Conservation (phyloP, 30 jellyfish, hydroid and myxozoan genomes). For the Chironex yamaguchii region DNA sequence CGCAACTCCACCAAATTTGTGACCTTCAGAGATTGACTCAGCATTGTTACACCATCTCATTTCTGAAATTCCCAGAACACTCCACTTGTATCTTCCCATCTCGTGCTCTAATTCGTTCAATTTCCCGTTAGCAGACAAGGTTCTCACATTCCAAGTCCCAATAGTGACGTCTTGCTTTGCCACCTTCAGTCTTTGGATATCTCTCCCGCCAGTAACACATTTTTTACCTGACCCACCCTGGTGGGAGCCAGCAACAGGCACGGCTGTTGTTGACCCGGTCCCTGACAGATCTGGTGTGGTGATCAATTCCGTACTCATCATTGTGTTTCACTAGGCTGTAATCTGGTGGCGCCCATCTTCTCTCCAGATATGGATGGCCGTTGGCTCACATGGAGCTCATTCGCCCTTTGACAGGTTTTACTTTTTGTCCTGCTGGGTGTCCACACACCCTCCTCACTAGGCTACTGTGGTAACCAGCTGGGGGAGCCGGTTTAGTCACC, state of each 20-base stretch:
- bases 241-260: too few relatives aligned
- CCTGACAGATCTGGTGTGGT: too few relatives aligned
- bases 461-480: too few relatives aligned
- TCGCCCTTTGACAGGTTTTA: constrained; percentile 57
- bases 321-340: constrained; percentile 34
- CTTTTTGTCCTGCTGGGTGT: constrained; percentile 66
- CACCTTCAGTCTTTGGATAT: too few relatives aligned
- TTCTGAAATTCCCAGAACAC: constrained; percentile 46
- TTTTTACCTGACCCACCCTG: too few relatives aligned
- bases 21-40: constrained; percentile 49
- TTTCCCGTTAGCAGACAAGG: constrained; percentile 29
- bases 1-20: constrained; percentile 60
- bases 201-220: too few relatives aligned
- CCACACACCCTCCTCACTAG: constrained; percentile 55
- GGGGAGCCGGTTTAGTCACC: too few relatives aligned
- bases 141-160: constrained; percentile 73
- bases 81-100: constrained; percentile 41
- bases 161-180: constrained; percentile 61
- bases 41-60: constrained; percentile 52
- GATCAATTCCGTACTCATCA: too few relatives aligned
- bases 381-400: constrained; percentile 51
- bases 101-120: constrained; percentile 48
- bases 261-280: too few relatives aligned
- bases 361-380: constrained; percentile 69
- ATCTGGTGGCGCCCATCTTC: constrained; percentile 58